These are phyloP conservation scores for Philereme transversata DNA, from an alignment of 2,888 invertebrate genomes.

Conservation along the genomic window DNA sequence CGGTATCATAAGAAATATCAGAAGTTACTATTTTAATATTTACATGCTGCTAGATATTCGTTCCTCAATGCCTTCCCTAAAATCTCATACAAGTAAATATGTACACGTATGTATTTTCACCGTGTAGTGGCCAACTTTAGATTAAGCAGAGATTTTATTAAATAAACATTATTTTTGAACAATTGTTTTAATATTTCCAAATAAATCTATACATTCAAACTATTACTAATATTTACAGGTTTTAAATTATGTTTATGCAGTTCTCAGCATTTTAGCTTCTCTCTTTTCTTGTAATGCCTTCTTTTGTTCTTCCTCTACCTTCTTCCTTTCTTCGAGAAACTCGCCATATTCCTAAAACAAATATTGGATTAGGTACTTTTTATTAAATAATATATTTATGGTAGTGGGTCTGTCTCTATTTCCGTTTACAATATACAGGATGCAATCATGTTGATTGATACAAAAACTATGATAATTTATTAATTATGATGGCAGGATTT, in stretches of 20 bases:
- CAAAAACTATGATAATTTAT: too few relatives aligned
- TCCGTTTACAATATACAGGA: too few relatives aligned
- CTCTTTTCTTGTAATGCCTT: constrained; percentile 91
- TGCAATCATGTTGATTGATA: too few relatives aligned
- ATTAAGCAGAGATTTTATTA: constrained; percentile 27
- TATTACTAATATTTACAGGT: constrained; percentile 35
- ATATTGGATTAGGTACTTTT: not conserved
- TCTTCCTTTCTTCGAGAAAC: constrained; percentile 91
- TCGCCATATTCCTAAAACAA: constrained; percentile 87
- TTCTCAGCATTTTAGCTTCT: constrained; percentile 96
- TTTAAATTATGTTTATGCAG: constrained; percentile 68
- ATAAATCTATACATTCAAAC: constrained; percentile 38
- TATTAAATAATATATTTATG: too few relatives aligned
- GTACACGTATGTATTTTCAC: constrained; percentile 9
- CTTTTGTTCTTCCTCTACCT: constrained; percentile 88
- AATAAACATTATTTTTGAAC: constrained; percentile 35
- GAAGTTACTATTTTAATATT: not conserved
- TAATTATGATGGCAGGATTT: too few relatives aligned
- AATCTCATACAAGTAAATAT: not conserved
- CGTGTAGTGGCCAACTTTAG: constrained; percentile 34
- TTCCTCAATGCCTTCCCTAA: not conserved
- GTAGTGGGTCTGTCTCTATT: too few relatives aligned
- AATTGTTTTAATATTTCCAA: constrained; percentile 31
- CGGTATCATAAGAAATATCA: not conserved
- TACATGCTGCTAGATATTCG: not conserved